Evolutionary conservation across 2,797 vertebrate species (phyloP).

Genomic region (Xiphophorus birchmanni): DNA sequence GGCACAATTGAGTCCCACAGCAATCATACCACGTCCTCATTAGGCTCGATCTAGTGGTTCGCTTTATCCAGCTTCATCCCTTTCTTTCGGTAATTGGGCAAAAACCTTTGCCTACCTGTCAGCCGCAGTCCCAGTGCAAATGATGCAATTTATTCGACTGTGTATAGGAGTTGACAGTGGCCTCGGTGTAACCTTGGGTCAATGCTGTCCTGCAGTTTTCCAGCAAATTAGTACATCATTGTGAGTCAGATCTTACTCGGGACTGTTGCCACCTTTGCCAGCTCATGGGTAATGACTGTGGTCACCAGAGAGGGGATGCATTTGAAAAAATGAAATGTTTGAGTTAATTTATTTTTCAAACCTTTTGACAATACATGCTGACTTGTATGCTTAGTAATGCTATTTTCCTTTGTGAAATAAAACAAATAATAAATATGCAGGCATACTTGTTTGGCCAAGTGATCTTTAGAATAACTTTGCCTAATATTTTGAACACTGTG

Average conservation of each 20-base stretch:
- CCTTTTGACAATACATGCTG: background rate
- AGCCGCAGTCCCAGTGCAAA: slow-evolving; percentile 43
- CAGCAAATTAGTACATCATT: slow-evolving; percentile 30
- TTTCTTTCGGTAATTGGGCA: slow-evolving; percentile 57
- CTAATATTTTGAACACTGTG: background rate
- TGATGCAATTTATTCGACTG: slow-evolving; percentile 40
- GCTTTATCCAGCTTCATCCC: slow-evolving; percentile 52
- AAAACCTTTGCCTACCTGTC: slow-evolving; percentile 55
- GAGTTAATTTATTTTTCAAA: background rate
- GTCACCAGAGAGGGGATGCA: background rate
- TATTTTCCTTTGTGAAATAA: background rate
- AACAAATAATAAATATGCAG: background rate
- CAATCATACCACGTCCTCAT: slow-evolving; percentile 65
- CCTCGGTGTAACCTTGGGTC: slow-evolving; percentile 20
- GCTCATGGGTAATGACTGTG: slow-evolving; percentile 8
- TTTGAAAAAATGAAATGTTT: slow-evolving; percentile 2
- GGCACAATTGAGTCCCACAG: slow-evolving; percentile 57
- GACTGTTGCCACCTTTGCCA: slow-evolving; percentile 19
- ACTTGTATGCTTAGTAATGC: slow-evolving; percentile 1
- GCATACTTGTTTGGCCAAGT: background rate
- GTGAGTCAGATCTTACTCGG: slow-evolving; percentile 29
- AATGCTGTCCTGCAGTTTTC: slow-evolving; percentile 25
- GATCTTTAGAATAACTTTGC: background rate
- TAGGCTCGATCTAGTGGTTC: slow-evolving; percentile 55
- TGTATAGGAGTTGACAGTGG: slow-evolving; percentile 37